Percentiles rank a stretch among this genome's conserved stretches.
Conservation (phyloP, 2,113 vertebrate species). For the Sula dactylatra region DNA sequence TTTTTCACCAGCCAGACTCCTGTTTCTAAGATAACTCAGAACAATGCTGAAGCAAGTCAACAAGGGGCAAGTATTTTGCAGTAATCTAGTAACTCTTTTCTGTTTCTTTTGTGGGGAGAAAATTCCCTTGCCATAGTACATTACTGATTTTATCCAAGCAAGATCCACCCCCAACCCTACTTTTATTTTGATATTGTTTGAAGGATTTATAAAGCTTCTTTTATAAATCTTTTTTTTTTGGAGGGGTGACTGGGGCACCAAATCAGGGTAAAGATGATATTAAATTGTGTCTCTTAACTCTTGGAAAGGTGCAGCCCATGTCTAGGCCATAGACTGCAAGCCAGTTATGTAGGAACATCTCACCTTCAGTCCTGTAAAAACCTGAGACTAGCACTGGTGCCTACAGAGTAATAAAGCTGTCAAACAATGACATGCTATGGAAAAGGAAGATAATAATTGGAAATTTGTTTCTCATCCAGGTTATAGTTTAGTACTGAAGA, state of each 20-base stretch:
- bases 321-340: not conserved
- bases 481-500: not conserved
- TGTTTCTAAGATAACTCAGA: not conserved
- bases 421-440: not conserved
- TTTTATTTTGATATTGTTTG: not conserved
- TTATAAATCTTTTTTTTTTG: not conserved
- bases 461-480: not conserved
- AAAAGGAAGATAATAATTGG: not conserved
- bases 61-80: not conserved
- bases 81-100: not conserved
- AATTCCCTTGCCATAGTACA: not conserved
- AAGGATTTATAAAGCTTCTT: not conserved
- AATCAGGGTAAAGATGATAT: not conserved
- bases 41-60: not conserved
- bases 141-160: not conserved
- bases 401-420: not conserved
- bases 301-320: not conserved
- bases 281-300: not conserved
- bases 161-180: not conserved
- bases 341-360: not conserved
- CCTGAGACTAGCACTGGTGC: not conserved
- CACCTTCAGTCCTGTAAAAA: not conserved
- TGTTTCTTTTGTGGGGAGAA: not conserved
- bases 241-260: rapidly evolving
- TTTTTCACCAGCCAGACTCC: not conserved